Evolutionary conservation across 2,888 invertebrate genomes (phyloP), one percentile per base, ranked within the genome.

Genomic region (Amiota communis): DNA sequence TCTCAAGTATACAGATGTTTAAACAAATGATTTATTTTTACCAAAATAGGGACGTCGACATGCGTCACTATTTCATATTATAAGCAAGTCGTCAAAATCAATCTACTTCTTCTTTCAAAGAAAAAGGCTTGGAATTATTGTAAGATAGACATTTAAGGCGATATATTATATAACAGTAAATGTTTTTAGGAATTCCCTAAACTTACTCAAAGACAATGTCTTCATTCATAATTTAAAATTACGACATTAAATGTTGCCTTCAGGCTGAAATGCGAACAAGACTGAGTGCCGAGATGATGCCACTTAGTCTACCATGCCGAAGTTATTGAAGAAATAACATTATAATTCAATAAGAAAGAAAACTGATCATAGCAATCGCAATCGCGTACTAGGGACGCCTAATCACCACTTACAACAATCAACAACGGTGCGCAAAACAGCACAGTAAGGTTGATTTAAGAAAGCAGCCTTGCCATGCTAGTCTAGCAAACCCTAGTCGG

Each of bases 311-410:
- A 75, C 63, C 63, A 15, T 51, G 51, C 53, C 47, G 56, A 69
- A 75, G 20, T 77, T 78, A 56, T 71, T 49, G 53, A 67, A 57
- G 74, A 76, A 79, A 84, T 79, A 79, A 75, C 82, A 83, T 81
- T 83, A 85, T 80, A 83, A 83, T 83, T 83, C 83, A 83, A 83
- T 83, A 83, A 84, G 78, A 77, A 83, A 84, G 78, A 77, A 71
- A 68, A 23, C 51, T 47, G 67, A 51, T 51, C 67, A 68, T 68
- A 53, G 67, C 67, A 68, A 68, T 68, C 67, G 46, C n/a, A n/a
- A 36, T 36, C 36, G 36, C 36, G 36, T 36, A 36, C 36, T 68
- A 53, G 51, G 53, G 51, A 13, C 51, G 67, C 23, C 67, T 68
- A 68, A 68, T 68, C 67, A 68, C 72, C 63, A 59, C 48, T 57